Evolutionary conservation across 2,888 invertebrate species (phyloP).

Genomic region (Philopedon plagiatum): DNA sequence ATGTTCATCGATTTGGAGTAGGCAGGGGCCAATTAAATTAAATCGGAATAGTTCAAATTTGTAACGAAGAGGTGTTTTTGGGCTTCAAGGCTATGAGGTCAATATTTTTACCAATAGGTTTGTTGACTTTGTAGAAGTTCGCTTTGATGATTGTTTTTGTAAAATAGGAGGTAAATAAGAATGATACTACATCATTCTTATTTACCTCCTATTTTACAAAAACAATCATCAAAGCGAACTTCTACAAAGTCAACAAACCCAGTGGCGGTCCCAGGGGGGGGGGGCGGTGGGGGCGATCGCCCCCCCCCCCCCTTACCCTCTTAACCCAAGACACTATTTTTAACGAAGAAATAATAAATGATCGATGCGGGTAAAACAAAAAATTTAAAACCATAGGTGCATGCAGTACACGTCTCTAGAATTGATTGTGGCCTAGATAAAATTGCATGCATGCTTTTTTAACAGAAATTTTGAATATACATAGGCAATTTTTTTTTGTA

Average conservation of each 20-base stretch:
- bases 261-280: too few species aligned
- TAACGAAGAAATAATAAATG: too few species aligned
- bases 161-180: neutral
- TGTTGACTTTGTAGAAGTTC: constrained; percentile 9
- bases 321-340: too few species aligned
- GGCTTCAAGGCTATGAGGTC: constrained; percentile 14
- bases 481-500: too few species aligned
- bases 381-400: too few species aligned
- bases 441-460: too few species aligned
- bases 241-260: neutral
- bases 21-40: neutral
- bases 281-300: too few species aligned
- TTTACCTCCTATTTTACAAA: neutral
- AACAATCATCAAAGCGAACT: neutral
- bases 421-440: too few species aligned
- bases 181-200: neutral
- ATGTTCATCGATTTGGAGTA: neutral
- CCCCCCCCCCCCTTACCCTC: too few species aligned
- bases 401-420: too few species aligned
- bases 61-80: neutral
- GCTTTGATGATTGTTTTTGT: neutral
- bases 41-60: neutral
- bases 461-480: too few species aligned
- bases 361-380: too few species aligned
- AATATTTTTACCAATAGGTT: neutral